These are phyloP conservation scores for Pleuronectes platessa DNA, from an alignment of 2,113 vertebrate species.

Conservation along the genomic window DNA sequence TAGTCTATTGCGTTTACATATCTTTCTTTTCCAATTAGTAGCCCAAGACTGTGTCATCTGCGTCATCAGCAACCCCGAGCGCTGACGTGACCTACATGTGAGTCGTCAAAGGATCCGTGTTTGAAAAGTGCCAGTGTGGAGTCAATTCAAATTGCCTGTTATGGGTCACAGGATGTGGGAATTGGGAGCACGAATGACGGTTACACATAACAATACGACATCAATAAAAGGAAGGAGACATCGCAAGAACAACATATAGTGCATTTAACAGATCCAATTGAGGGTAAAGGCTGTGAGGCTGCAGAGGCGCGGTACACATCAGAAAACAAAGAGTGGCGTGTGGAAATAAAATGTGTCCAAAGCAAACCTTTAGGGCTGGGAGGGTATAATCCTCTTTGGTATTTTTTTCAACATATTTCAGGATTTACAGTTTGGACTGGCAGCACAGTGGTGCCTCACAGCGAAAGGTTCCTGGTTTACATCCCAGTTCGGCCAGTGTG, in stretches of 20 bases:
- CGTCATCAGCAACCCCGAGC: not conserved
- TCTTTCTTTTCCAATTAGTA: not conserved
- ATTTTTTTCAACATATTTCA: not conserved
- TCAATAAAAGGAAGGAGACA: conserved; percentile 14
- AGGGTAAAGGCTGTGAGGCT: not conserved
- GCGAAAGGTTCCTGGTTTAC: not conserved
- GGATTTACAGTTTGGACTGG: not conserved
- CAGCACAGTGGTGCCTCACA: not conserved
- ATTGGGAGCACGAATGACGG: conserved; percentile 30
- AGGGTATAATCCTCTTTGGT: not conserved
- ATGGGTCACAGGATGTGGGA: conserved; percentile 25
- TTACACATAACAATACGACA: conserved; percentile 24
- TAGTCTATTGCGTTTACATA: not conserved
- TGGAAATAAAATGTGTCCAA: not conserved
- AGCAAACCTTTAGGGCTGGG: not conserved
- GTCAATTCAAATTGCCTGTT: conserved; percentile 35
- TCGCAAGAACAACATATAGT: not conserved
- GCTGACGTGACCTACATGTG: conserved; percentile 7
- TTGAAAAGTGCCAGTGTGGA: conserved; percentile 30
- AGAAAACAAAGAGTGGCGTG: not conserved
- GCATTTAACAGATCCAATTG: not conserved
- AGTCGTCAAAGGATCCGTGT: conserved; percentile 33
- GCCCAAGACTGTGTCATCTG: conserved; percentile 23
- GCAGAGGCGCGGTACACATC: not conserved
- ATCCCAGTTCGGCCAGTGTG: no score